Evolutionary conservation across 2,888 invertebrate species (phyloP).

Genomic region (Rhogogaster chlorosoma): DNA sequence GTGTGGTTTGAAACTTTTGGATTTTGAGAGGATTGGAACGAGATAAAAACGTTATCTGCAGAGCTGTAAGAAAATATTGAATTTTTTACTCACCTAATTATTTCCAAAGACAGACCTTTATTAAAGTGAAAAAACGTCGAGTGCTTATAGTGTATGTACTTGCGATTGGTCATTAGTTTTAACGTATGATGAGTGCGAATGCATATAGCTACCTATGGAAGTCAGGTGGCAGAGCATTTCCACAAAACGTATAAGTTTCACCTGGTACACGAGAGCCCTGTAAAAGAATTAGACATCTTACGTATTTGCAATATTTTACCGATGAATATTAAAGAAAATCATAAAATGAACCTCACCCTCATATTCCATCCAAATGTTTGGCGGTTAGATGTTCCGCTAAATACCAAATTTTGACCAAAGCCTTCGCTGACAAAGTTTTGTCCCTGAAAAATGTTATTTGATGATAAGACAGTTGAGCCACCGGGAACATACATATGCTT

Average conservation of each 20-base stretch:
- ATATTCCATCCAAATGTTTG: background rate
- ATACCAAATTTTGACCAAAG: constrained; percentile 75
- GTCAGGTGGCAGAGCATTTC: constrained; percentile 78
- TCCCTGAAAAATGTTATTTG: constrained; percentile 62
- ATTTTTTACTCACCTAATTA: background rate
- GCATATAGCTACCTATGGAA: constrained; percentile 76
- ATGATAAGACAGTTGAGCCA: too few relatives aligned
- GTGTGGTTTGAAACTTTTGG: constrained; percentile 72
- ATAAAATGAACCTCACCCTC: constrained; percentile 54
- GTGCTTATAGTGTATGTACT: too few relatives aligned
- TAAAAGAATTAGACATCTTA: constrained; percentile 51
- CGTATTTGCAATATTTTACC: background rate
- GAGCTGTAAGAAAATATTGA: background rate
- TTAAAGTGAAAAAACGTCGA: too few relatives aligned
- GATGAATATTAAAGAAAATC: constrained; percentile 40
- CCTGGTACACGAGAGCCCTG: constrained; percentile 68
- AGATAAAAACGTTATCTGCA: constrained; percentile 76
- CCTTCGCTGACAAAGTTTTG: constrained; percentile 74
- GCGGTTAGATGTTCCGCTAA: constrained; percentile 60
- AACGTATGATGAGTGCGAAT: too few relatives aligned
- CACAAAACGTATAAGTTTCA: constrained; percentile 79
- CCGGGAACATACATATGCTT: background rate
- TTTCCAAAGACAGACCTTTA: background rate
- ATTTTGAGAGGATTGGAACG: constrained; percentile 76
- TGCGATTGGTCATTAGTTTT: too few relatives aligned